Evolutionary conservation across 2,113 vertebrate species (phyloP).

Genomic region (Psittacus erithacus): DNA sequence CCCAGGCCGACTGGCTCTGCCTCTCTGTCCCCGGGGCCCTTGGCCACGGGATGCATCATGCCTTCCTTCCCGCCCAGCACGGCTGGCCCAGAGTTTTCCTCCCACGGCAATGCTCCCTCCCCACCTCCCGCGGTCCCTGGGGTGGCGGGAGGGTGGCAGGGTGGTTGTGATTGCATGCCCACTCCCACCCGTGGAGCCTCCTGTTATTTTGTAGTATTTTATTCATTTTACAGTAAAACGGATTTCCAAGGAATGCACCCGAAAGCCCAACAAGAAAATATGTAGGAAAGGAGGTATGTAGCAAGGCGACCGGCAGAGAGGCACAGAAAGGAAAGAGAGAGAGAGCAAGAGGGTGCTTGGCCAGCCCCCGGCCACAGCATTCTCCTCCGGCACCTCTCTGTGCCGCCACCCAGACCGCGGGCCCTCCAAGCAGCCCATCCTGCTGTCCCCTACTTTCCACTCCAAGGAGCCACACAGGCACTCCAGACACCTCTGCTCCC

Average conservation of each 20-base stretch:
- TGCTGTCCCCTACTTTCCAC: background rate
- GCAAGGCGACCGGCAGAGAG: constrained; percentile 81
- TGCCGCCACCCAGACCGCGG: background rate
- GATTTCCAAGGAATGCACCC: constrained; percentile 99
- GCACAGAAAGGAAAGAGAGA: constrained; percentile 81
- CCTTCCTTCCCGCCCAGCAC: constrained; percentile 46
- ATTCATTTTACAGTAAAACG: constrained; percentile 99
- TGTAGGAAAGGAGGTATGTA: constrained; percentile 99
- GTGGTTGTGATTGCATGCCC: constrained; percentile 92
- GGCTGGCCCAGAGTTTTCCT: constrained; percentile 59
- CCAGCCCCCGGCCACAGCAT: background rate
- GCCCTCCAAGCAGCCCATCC: background rate
- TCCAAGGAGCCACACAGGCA: background rate
- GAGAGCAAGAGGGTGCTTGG: constrained; percentile 70
- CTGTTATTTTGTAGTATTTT: constrained; percentile 99
- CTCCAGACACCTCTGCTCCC: background rate
- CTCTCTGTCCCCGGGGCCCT: background rate
- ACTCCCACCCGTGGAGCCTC: constrained; percentile 88
- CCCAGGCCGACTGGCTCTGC: background rate
- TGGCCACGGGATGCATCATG: background rate
- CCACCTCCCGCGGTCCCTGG: constrained; percentile 63
- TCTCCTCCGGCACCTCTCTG: constrained; percentile 47
- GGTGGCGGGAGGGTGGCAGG: constrained; percentile 58
- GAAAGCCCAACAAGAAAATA: constrained; percentile 99
- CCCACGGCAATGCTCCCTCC: constrained; percentile 66